These are phyloP conservation scores for Cossypha polioptera DNA, from an alignment of 2,797 vertebrate genomes.

Conservation along the genomic window DNA sequence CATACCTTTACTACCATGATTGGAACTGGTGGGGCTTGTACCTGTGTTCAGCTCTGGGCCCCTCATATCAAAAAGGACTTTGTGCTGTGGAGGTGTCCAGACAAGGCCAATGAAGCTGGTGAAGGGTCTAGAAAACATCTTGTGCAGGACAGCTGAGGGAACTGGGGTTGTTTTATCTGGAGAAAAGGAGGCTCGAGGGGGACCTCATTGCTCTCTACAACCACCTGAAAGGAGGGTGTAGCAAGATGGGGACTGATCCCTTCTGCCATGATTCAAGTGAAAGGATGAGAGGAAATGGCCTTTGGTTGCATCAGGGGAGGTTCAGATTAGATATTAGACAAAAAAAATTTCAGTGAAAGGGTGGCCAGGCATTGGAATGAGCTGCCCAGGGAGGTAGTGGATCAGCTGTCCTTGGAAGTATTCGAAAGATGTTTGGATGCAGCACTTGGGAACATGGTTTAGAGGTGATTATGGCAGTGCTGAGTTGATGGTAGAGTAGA, in stretches of 20 bases:
- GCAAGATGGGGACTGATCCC: background rate
- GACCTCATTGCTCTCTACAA: accelerated
- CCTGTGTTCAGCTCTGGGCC: background rate
- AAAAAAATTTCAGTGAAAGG: background rate
- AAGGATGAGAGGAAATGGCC: background rate
- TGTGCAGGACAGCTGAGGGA: background rate
- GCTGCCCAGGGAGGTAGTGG: background rate
- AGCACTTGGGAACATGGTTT: background rate
- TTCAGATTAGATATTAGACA: background rate
- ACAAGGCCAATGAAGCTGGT: background rate
- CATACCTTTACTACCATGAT: background rate
- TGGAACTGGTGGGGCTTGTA: background rate
- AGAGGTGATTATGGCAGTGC: background rate
- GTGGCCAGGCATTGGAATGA: background rate
- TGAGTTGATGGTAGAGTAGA: background rate
- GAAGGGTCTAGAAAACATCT: background rate
- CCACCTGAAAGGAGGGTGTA: background rate
- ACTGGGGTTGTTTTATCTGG: background rate
- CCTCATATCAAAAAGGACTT: background rate
- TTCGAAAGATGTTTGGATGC: background rate
- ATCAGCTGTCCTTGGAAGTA: background rate
- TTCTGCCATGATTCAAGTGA: background rate
- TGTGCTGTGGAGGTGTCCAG: background rate
- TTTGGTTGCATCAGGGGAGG: background rate
- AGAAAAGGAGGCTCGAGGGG: background rate